phyloP scores from a whole-genome alignment of 2,888 invertebrate genomes.

The Arenicola marina region DNA sequence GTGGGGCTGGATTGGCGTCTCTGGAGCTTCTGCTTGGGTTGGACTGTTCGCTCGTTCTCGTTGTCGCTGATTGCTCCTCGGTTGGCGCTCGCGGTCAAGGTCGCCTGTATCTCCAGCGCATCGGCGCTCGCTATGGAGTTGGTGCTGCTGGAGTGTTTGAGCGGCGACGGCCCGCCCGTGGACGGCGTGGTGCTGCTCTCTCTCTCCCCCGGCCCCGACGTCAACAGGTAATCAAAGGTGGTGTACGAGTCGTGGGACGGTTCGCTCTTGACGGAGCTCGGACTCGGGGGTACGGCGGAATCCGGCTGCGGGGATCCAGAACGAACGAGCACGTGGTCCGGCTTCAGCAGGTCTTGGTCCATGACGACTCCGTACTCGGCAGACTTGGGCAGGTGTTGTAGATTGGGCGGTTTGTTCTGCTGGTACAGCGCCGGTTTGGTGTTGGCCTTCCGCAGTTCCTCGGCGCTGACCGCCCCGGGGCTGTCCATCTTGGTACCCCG shows the following conservation, averaged over 20 bases:
- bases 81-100: background rate
- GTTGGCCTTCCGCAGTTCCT: conserved; percentile 20
- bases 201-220: background rate
- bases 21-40: background rate
- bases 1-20: conserved; percentile 6
- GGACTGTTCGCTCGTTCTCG: background rate
- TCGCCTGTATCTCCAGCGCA: background rate
- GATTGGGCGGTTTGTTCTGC: background rate
- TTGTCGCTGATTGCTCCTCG: background rate
- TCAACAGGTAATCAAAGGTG: background rate
- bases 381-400: background rate
- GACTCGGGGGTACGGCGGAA: conserved; percentile 8
- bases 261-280: conserved; percentile 16
- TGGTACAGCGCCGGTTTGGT: background rate
- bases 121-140: background rate
- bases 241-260: background rate
- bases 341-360: background rate
- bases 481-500: conserved; percentile 14
- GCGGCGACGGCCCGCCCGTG: background rate
- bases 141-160: background rate
- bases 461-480: conserved; percentile 17
- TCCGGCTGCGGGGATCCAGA: background rate
- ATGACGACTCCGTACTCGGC: too few species aligned
- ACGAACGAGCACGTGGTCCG: background rate
- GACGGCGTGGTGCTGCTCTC: background rate